Percentiles rank a stretch among this genome's conserved stretches.
These are phyloP conservation scores for Urechis unicinctus DNA, from an alignment of 2,888 invertebrate genomes.

Conservation along the genomic window DNA sequence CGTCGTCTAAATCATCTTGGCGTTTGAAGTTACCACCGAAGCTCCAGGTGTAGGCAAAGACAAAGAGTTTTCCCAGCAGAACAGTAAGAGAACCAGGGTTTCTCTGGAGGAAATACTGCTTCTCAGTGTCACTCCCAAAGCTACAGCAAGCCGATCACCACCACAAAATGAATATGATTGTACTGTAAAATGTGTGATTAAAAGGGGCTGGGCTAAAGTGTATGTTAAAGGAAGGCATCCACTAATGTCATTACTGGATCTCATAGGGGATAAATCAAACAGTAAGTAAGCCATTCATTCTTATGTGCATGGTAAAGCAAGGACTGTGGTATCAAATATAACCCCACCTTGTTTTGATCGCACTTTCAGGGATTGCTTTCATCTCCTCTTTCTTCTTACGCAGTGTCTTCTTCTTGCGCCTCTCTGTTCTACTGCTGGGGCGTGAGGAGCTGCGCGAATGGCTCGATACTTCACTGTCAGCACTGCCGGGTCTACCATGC, in stretches of 20 bases:
- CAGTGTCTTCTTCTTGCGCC: neutral
- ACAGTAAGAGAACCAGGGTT: slow-evolving; percentile 38
- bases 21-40: slow-evolving; percentile 45
- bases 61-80: slow-evolving; percentile 46
- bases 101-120: slow-evolving; percentile 41
- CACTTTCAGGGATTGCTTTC: neutral
- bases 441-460: slow-evolving; percentile 1
- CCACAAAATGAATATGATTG: too few species aligned
- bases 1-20: slow-evolving; percentile 44
- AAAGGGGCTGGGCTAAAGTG: too few species aligned
- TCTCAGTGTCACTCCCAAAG: slow-evolving; percentile 7
- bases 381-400: neutral
- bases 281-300: too few species aligned
- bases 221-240: too few species aligned
- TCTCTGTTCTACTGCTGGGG: neutral
- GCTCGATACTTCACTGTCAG: slow-evolving; percentile 24
- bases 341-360: neutral
- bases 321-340: too few species aligned
- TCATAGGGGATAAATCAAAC: too few species aligned
- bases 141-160: too few species aligned
- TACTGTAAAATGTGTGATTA: too few species aligned
- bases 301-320: too few species aligned
- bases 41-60: slow-evolving; percentile 49
- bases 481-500: slow-evolving; percentile 6
- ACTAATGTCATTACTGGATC: too few species aligned